phyloP scores from a whole-genome alignment of 2,113 vertebrate species.

The Pseudolaguvia tuberculata region DNA sequence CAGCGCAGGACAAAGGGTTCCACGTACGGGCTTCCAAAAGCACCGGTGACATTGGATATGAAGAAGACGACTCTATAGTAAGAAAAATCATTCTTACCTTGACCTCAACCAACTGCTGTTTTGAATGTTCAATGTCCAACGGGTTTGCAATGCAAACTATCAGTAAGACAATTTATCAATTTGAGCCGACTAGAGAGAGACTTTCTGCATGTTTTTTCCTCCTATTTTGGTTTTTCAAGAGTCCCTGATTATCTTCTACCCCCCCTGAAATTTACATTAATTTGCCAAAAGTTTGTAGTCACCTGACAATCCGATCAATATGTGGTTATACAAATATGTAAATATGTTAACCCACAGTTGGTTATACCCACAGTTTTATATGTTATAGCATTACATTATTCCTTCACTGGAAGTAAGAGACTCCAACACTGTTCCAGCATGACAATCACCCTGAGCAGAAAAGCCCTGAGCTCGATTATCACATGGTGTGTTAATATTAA shows the following conservation, averaged over 20 bases:
- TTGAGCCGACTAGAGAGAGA: no score
- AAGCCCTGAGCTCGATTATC: no score
- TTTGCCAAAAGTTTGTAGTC: no score
- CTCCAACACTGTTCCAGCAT: no score
- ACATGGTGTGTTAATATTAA: no score
- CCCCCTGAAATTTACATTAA: not conserved
- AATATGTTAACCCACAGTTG: no score
- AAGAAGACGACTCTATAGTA: constrained; percentile 72
- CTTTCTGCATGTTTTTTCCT: not conserved
- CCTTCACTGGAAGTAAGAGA: no score
- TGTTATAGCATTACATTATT: no score
- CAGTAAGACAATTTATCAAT: constrained; percentile 1
- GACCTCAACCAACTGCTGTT: not conserved
- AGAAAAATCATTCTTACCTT: constrained; percentile 45
- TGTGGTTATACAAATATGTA: no score
- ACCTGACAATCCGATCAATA: no score
- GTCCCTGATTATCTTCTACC: not conserved
- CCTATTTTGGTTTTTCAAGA: not conserved
- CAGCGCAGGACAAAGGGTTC: constrained; percentile 67
- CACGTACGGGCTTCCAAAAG: constrained; percentile 63
- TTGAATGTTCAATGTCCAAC: not conserved
- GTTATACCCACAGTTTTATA: no score
- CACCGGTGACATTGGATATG: constrained; percentile 61
- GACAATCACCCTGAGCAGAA: no score
- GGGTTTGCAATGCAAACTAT: constrained; percentile 39